Evolutionary conservation across 2,113 vertebrate species (phyloP), one percentile per base, ranked within the genome.

Genomic region (Psophia crepitans): DNA sequence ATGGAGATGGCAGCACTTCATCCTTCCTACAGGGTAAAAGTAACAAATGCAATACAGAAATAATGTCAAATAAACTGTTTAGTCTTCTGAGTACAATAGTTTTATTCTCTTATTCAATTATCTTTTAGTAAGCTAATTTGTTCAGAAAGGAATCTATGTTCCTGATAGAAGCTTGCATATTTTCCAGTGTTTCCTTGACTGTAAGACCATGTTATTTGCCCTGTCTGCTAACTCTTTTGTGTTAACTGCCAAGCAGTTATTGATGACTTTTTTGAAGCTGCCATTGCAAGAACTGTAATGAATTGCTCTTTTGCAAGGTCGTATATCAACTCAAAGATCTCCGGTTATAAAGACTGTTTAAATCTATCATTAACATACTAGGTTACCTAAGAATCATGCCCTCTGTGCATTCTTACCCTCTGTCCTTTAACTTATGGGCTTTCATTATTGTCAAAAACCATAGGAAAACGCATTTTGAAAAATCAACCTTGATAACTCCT

Each of bases 241-340:
- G 70, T 73, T 95, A 95, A 85, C 57, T 92, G 43, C 74, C 86
- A 90, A 87, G 64, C 7, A 89, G 61, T 79, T 96, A 96, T 94
- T 90, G 92, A 93, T 91, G 57, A 89, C 17, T 75, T 90, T 76
- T 97, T 95, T 90, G 60, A 93, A 91, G 77, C 56, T 94, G 49
- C 49, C 66, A 64, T 88, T 91, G 23, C 23, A 73, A 81, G 66
- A 93, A 94, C 53, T 77, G n/a, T 49, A 93, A 95, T 93, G 54
- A 81, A 90, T 85, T 91, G 49, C 35, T 91, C 58, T 90, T 97
- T 93, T 70, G 48, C 74, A 95, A 96, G 86, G 68, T 92, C 9
- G 2, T 77, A 68, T 93, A 93, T 87, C 84, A 95, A 60, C 41
- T 83, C 77, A 90, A 84, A 90, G 74, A 87, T 95, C 68, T 90